A percentile compares a stretch with the other conserved stretches of the same genome.
Evolutionary conservation across 2,113 vertebrate species (phyloP).

Genomic region (Stigmatopora nigra): DNA sequence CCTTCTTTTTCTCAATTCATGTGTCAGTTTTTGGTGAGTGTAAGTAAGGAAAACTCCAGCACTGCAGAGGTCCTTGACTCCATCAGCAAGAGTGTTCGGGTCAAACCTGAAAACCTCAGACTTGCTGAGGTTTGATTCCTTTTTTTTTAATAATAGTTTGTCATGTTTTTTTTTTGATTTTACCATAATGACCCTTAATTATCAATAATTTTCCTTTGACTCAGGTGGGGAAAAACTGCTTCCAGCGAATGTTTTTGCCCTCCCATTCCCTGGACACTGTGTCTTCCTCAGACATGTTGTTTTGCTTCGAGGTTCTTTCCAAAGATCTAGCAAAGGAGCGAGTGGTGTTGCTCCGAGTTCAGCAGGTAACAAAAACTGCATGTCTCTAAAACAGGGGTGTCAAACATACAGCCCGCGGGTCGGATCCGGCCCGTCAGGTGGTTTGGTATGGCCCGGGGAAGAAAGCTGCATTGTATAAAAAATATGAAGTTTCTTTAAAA

Average conservation of each 20-base stretch:
- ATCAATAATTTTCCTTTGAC: background rate
- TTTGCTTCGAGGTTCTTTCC: constrained; percentile 93
- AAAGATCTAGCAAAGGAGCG: constrained; percentile 89
- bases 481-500: no score
- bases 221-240: constrained; percentile 85
- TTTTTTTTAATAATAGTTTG: background rate
- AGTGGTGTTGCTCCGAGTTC: constrained; percentile 84
- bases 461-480: no score
- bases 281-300: constrained; percentile 79
- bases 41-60: constrained; percentile 93
- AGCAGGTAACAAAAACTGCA: constrained; percentile 74
- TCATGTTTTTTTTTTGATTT: background rate
- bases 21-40: constrained; percentile 86
- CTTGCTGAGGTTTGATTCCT: constrained; percentile 78
- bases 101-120: constrained; percentile 88
- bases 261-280: constrained; percentile 83
- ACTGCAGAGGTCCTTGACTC: constrained; percentile 89
- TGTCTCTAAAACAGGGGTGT: constrained; percentile 2
- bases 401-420: no score
- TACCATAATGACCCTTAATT: background rate
- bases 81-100: constrained; percentile 78
- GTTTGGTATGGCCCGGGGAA: no score
- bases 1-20: background rate
- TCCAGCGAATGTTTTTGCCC: constrained; percentile 81
- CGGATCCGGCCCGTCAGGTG: no score